phyloP scores from a whole-genome alignment of 2,888 invertebrate species.

The Zhengitettix transpicula region DNA sequence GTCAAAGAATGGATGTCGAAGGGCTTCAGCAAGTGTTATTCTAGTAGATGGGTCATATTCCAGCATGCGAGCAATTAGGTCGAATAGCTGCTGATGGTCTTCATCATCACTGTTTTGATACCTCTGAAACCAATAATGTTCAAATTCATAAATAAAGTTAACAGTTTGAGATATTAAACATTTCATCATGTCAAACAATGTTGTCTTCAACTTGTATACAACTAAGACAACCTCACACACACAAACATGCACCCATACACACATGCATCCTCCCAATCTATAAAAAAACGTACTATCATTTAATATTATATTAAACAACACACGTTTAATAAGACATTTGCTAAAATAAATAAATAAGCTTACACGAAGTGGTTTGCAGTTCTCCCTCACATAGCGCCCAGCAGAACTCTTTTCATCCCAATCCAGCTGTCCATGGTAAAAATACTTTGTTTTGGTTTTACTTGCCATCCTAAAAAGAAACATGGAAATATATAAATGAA shows the following conservation, averaged over 20 bases:
- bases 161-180: too few species aligned
- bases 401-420: conserved; percentile 96
- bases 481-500: neutral
- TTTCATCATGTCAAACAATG: too few species aligned
- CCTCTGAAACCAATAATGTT: conserved; percentile 42
- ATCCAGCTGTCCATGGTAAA: conserved; percentile 91
- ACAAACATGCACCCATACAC: too few species aligned
- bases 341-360: conserved; percentile 23
- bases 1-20: conserved; percentile 86
- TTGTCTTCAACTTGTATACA: too few species aligned
- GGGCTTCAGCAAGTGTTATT: conserved; percentile 71
- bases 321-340: neutral
- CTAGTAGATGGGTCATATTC: conserved; percentile 91
- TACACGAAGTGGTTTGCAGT: conserved; percentile 89
- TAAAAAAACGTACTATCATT: too few species aligned
- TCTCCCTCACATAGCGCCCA: conserved; percentile 93
- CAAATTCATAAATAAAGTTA: too few species aligned
- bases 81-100: conserved; percentile 86
- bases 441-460: conserved; percentile 93
- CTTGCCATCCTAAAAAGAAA: conserved; percentile 49
- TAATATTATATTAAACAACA: too few species aligned
- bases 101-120: conserved; percentile 75
- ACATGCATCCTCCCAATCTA: too few species aligned
- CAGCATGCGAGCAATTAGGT: conserved; percentile 87
- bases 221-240: too few species aligned